Conservation (phyloP, 2,113 vertebrate species). For the Isurus oxyrinchus region DNA sequence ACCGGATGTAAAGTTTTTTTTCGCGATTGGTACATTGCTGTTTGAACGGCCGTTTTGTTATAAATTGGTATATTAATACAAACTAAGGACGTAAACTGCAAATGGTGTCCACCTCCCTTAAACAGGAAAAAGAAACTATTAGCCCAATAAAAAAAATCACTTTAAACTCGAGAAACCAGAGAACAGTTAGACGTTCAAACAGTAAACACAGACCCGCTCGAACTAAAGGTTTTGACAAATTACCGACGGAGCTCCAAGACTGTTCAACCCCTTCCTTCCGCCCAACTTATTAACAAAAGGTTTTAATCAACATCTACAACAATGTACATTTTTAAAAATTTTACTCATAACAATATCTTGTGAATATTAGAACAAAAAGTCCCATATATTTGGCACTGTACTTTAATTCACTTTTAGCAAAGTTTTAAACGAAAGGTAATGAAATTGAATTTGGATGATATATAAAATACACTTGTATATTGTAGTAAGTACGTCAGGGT, state of each 20-base stretch:
- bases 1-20: background rate
- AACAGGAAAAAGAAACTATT: background rate
- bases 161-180: background rate
- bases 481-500: background rate
- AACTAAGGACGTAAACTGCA: background rate
- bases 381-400: background rate
- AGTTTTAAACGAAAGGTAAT: background rate
- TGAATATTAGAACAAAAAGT: background rate
- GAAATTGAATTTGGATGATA: background rate
- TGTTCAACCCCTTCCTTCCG: background rate
- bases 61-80: background rate
- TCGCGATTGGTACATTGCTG: background rate
- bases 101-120: background rate
- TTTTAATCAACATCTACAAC: background rate
- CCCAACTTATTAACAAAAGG: background rate
- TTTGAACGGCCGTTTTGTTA: background rate
- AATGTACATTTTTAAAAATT: background rate
- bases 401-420: background rate
- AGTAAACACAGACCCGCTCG: background rate
- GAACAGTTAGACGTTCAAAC: background rate
- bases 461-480: background rate
- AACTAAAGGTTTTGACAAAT: background rate
- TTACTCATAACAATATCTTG: background rate
- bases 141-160: background rate
- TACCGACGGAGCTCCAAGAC: background rate